Conservation (phyloP, 2,888 invertebrate genomes). For the Dusona sp. region DNA sequence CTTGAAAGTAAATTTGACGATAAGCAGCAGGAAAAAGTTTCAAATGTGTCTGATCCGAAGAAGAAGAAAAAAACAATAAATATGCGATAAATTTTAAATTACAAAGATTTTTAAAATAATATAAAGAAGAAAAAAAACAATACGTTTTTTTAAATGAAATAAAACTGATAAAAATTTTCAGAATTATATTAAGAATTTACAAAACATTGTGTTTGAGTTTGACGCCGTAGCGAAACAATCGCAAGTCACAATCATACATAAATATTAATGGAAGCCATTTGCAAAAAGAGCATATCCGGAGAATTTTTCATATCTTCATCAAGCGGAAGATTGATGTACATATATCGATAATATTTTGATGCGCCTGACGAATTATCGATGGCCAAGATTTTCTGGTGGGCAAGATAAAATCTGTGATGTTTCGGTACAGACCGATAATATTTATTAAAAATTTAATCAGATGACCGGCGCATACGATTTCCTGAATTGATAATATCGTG, state of each 20-base stretch:
- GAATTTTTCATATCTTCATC: background rate
- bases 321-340: background rate
- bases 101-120: too few species aligned
- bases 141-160: background rate
- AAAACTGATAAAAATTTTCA: background rate
- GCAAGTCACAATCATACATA: constrained; percentile 54
- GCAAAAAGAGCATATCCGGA: constrained; percentile 13
- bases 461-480: constrained; percentile 50
- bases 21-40: background rate
- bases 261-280: constrained; percentile 57
- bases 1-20: background rate
- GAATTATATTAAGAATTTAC: constrained; percentile 5
- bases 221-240: constrained; percentile 36
- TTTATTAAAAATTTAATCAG: constrained; percentile 33
- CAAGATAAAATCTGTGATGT: constrained; percentile 39
- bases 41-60: background rate
- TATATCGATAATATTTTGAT: constrained; percentile 8
- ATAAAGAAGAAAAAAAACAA: too few species aligned
- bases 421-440: background rate
- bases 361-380: constrained; percentile 42
- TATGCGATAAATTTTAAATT: too few species aligned
- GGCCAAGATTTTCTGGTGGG: constrained; percentile 4
- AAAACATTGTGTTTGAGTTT: constrained; percentile 8
- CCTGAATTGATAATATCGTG: constrained; percentile 42
- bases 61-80: constrained; percentile 3